Evolutionary conservation across 2,113 vertebrate species (phyloP).

Genomic region (Pseudopodoces humilis): DNA sequence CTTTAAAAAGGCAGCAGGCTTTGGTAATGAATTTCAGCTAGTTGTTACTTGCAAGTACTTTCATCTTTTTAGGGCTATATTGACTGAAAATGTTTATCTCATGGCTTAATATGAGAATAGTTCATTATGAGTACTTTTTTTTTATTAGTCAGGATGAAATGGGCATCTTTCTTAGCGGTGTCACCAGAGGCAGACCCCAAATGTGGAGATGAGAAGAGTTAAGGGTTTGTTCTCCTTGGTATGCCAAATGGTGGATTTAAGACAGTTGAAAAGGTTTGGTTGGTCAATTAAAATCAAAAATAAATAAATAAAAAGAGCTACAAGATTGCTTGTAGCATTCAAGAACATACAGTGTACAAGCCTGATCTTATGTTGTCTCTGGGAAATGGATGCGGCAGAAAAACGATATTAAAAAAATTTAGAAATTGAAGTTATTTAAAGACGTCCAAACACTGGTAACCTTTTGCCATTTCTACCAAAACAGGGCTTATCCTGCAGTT

Average conservation of each 20-base stretch:
- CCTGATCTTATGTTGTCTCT: neutral
- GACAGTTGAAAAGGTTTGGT: neutral
- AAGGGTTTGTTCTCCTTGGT: neutral
- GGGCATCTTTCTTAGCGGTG: accelerated
- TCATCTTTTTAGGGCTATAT: neutral
- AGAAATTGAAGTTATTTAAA: neutral
- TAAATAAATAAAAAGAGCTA: neutral
- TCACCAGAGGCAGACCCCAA: neutral
- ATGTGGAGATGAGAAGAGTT: neutral
- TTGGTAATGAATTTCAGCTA: neutral
- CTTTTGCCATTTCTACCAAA: neutral
- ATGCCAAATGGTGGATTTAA: neutral
- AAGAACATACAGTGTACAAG: neutral
- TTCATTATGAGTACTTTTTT: neutral
- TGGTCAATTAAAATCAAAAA: neutral
- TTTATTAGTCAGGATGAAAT: neutral
- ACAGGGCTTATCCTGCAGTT: neutral
- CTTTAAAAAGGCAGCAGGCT: neutral
- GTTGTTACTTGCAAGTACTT: neutral
- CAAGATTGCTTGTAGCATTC: neutral
- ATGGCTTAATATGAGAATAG: neutral
- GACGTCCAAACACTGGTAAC: neutral
- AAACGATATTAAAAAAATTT: neutral
- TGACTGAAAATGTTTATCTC: neutral
- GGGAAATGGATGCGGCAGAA: neutral